Base-by-base conservation (phyloP, 2,888 invertebrate species). In the Lasioglossum pauxillum region DNA sequence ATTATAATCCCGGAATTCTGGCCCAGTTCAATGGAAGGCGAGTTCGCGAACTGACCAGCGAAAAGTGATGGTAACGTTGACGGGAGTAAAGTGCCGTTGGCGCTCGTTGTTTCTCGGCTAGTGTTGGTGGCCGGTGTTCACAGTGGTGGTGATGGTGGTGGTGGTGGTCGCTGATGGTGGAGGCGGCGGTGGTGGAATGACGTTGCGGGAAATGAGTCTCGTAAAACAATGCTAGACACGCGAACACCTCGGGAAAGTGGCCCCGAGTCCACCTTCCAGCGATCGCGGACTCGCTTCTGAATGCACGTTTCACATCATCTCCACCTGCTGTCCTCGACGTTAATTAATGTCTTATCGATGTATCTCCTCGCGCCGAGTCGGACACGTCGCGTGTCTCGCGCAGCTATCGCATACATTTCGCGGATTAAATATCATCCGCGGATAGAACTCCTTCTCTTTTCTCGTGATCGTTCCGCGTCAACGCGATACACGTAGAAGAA, bases 181-280 rank as follows among this genome's bases (percentile, higher is more conserved):
- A 88, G 88, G 85, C 88, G 86, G 91, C 78, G 88, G 85, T 89
- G 87, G 91, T 80, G 91, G 91, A 94, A 93, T 93, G 93, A 94
- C 93, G 92, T 91, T 89, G 93, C 92, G 93, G 92, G 93, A 94
- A 95, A 94, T 93, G 93, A 93, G 93, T 90, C 92, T 93, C 93
- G 93, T 94, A 94, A 94, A 94, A 91, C 92, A 92, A 92, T 90
- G 91, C 90, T 87, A 89, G 89, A 91, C 93, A 94, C 94, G 93
- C 94, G 91, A 94, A 92, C 90, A 82, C 85, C 88, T 78, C 84
- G 82, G 73, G 84, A 86, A 88, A 81, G 81, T 79, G 78, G 82
- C 84, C 84, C 82, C 82, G 79, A 80, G 82, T 75, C 76, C 78
- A 35, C 84, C 84, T 80, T 60, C 76, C 74, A 76, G 49, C 83